Evolutionary conservation across 2,797 vertebrate genomes (phyloP), one percentile per base, ranked within the genome.

Genomic region (Monodelphis domestica): DNA sequence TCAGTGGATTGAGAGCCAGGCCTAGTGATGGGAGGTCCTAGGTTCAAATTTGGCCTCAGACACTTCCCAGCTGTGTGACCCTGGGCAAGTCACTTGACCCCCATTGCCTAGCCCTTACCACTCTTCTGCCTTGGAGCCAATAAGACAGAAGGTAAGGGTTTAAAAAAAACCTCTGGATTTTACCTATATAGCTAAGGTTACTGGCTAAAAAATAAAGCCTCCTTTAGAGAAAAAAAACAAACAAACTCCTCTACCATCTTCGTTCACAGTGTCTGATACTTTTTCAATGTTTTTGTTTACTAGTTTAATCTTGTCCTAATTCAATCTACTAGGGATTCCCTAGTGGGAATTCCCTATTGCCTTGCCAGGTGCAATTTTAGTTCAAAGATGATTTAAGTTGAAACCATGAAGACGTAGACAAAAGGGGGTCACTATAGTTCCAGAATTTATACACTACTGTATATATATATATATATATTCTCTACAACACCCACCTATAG

Each of bases 351-450:
- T 94, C 52, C 59, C 30, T 93, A 10, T 1, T 94, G 52, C 59
- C 30, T 93, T 95, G 89, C 93, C 84, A 97, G 88, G 94, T 96
- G 94, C 93, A 94, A 84, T 97, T 93, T 96, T 97, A 96, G 95
- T 97, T 97, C 55, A 94, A 91, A 95, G 89, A 56, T 93, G 55
- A 98, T 96, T 96, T 97, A 94, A 96, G 95, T 97, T 84, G 97
- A 91, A 98, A 78, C 57, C 92, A 94, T 95, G 59, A 92, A 94
- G 91, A 33, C 26, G 84, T 10, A 38, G 15, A 57, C 45, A 50
- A 53, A 38, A 50, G 38, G 51, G 88, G 4, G 4, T n/a, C 12
- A 6, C 57, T 15, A n/a, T 30, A 63, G 4, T 63, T 63, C 57
- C 10, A 33, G 57, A n/a, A n/a, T 2, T 63, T n/a, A 63, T 4